Evolutionary conservation across 53 echinoderm and acorn worm genomes (phyloP), one percentile per base, ranked within the genome.

Genomic region (Stichopus horrens): DNA sequence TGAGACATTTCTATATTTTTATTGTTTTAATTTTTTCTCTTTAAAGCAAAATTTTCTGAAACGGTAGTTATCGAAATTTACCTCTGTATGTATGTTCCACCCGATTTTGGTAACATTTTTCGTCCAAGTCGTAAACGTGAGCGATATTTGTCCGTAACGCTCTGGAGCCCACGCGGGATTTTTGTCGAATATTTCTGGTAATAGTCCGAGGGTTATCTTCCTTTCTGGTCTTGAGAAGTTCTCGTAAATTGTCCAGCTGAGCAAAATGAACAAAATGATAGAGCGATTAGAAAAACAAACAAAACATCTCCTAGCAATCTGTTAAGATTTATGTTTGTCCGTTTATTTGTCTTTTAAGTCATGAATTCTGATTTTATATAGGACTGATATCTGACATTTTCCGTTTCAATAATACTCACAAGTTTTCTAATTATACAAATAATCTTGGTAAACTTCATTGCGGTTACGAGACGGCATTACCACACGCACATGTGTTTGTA

Each of bases 31-130:
- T 37, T 37, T 37, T 37, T 37, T 37, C 37, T 37, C 37, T 37
- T 37, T 37, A 37, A 37, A 37, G 0, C 37, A 37, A 37, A 37
- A 37, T 37, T 37, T 37, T 37, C 37, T 37, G 1, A 37, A 37
- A 37, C 1, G 37, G 37, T 37, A 37, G 1, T 37, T 37, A 37
- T 37, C 37, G 37, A 0, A 37, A 37, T 37, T 37, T 90, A 96
- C 96, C 92, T 92, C 86, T 93, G 90, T 96, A 96, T 57, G 89
- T 89, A 67, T 92, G 92, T 89, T 96, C 92, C 23, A 93, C 87
- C 65, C 92, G 91, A 81, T 91, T 92, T 78, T 94, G 90, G 0
- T 92, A 90, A 75, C 93, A 96, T 63, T 92, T 90, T 78, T 94
- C 93, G 9, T 92, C 90, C 58, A 92, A 88, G 0, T 88, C 81